Evolutionary conservation across 2,797 vertebrate genomes (phyloP).

Genomic region (Valencia hispanica): DNA sequence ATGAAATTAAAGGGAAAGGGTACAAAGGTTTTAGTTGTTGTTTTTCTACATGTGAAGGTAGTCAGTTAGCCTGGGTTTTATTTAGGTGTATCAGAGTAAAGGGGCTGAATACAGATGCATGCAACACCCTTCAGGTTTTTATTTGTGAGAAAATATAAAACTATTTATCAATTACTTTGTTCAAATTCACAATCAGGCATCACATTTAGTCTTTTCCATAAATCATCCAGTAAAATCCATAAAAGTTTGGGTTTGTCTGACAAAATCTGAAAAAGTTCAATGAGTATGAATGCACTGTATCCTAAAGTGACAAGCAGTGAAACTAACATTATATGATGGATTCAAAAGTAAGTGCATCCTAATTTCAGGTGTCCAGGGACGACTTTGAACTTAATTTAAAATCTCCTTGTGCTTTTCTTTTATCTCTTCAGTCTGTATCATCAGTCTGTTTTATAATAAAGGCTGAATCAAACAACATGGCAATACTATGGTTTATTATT

Average conservation of each 20-base stretch:
- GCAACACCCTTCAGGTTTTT: neutral
- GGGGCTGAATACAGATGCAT: neutral
- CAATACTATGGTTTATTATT: constrained; percentile 39
- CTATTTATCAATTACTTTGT: neutral
- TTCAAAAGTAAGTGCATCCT: too few species aligned
- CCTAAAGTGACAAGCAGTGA: neutral
- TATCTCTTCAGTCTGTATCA: neutral
- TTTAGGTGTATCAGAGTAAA: neutral
- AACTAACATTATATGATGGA: too few species aligned
- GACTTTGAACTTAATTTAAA: neutral
- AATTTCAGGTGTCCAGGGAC: neutral
- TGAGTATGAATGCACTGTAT: neutral
- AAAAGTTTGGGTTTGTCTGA: neutral
- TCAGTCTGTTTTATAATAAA: neutral
- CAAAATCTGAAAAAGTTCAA: neutral
- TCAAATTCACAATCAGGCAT: neutral
- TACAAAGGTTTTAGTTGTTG: too few species aligned
- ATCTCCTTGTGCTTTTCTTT: too few species aligned
- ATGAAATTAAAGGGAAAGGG: too few species aligned
- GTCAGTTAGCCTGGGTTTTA: neutral
- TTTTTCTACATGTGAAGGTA: neutral
- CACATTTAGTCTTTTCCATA: neutral
- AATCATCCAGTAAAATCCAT: neutral
- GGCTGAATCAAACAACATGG: neutral
- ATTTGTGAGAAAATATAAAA: neutral